phyloP scores from a whole-genome alignment of 2,113 vertebrate genomes.

The Rhinoptilus africanus region DNA sequence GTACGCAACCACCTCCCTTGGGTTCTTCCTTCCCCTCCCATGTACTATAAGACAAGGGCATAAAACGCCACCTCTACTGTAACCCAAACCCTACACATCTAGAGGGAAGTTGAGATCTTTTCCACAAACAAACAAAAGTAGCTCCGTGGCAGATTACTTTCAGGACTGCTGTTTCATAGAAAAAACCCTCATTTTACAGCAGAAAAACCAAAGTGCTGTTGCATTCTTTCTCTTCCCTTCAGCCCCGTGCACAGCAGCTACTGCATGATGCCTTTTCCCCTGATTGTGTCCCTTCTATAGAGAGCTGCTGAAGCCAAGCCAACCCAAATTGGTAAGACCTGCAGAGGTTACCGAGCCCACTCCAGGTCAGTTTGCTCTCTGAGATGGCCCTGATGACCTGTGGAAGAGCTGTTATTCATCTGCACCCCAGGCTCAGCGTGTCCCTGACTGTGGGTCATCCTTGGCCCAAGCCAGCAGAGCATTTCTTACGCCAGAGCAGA shows the following conservation, averaged over 20 bases:
- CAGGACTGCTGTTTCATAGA: not conserved
- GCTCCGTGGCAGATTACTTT: not conserved
- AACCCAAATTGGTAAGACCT: not conserved
- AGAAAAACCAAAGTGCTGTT: not conserved
- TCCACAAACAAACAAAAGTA: not conserved
- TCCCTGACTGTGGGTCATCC: not conserved
- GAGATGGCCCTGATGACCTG: not conserved
- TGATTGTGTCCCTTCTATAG: not conserved
- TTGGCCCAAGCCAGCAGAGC: not conserved
- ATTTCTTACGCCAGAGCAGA: not conserved
- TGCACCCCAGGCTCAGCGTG: not conserved
- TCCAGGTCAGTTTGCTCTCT: not conserved
- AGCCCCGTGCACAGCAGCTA: not conserved
- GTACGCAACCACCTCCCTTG: not conserved
- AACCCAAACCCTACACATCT: not conserved
- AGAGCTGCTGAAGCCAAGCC: not conserved
- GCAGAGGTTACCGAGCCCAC: not conserved
- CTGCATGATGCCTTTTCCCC: not conserved
- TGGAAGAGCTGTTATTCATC: not conserved
- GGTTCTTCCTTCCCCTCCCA: not conserved
- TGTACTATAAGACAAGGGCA: not conserved
- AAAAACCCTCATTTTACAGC: not conserved
- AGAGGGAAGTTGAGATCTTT: not conserved
- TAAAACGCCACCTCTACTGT: not conserved
- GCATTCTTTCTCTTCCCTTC: not conserved